A percentile compares a stretch with the other conserved stretches of the same genome.
Evolutionary conservation across 2,888 invertebrate genomes (phyloP).

Genomic region (Aphrophora alni): DNA sequence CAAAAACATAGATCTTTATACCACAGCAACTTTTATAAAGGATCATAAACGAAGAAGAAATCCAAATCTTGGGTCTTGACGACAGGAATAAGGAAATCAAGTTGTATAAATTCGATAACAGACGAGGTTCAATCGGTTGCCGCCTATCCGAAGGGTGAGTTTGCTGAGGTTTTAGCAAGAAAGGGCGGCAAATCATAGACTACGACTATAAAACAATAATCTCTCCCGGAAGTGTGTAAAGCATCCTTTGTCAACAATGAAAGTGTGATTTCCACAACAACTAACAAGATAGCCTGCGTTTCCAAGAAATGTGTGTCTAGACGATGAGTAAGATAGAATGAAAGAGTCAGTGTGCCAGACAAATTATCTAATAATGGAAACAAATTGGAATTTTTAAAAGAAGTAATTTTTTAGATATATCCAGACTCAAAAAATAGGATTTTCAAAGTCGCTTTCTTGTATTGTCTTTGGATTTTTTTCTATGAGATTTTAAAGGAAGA

Average conservation of each 20-base stretch:
- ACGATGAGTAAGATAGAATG: not conserved
- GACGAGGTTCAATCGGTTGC: not conserved
- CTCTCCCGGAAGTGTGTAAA: not conserved
- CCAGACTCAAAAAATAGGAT: too few species aligned
- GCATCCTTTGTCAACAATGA: not conserved
- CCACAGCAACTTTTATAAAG: not conserved
- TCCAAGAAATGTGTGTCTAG: not conserved
- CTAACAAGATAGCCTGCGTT: not conserved
- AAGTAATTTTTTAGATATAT: too few species aligned
- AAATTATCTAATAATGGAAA: too few species aligned
- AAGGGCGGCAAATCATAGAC: conserved; percentile 37
- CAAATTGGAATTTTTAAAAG: too few species aligned
- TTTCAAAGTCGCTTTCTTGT: too few species aligned
- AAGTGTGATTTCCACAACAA: not conserved
- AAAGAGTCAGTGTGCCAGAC: too few species aligned
- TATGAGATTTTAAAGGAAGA: too few species aligned
- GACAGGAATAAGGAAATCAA: not conserved
- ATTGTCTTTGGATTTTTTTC: too few species aligned
- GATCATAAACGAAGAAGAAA: not conserved
- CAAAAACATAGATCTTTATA: too few species aligned
- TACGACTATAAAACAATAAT: conserved; percentile 36
- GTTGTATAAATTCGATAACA: not conserved
- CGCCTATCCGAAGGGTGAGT: conserved; percentile 27
- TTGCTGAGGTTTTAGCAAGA: conserved; percentile 38
- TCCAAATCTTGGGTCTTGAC: not conserved